Percentiles rank a stretch among this genome's conserved stretches.
Evolutionary conservation across 2,113 vertebrate species (phyloP).

Genomic region (Cephalopterus ornatus): DNA sequence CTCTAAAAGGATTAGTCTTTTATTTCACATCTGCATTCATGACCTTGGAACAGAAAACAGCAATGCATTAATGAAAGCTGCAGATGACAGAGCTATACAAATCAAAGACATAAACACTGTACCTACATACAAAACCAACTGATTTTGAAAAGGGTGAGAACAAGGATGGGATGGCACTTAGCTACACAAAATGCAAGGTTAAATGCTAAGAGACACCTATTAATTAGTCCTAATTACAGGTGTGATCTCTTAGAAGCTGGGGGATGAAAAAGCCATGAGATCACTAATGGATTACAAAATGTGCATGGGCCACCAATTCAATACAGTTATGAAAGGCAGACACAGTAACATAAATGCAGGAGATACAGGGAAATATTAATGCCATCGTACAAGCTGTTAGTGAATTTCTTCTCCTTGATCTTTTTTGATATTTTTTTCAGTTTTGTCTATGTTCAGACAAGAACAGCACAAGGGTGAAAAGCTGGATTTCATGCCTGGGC

Average conservation of each 20-base stretch:
- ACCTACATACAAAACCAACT: not conserved
- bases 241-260: not conserved
- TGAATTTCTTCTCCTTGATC: not conserved
- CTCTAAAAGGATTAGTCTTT: not conserved
- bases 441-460: not conserved
- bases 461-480: not conserved
- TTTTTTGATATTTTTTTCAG: not conserved
- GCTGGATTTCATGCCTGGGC: not conserved
- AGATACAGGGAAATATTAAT: not conserved
- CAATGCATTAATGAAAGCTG: not conserved
- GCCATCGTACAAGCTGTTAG: not conserved
- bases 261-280: not conserved
- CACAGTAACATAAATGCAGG: not conserved
- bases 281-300: not conserved
- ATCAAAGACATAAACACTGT: not conserved
- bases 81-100: not conserved
- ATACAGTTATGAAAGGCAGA: not conserved
- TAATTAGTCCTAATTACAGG: not conserved
- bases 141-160: not conserved
- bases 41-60: not conserved
- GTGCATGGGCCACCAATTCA: rapidly evolving
- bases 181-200: not conserved
- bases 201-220: not conserved
- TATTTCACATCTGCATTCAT: not conserved
- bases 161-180: not conserved